These are phyloP conservation scores for Nomada ruficornis DNA, from an alignment of 2,888 invertebrate species.

Conservation along the genomic window DNA sequence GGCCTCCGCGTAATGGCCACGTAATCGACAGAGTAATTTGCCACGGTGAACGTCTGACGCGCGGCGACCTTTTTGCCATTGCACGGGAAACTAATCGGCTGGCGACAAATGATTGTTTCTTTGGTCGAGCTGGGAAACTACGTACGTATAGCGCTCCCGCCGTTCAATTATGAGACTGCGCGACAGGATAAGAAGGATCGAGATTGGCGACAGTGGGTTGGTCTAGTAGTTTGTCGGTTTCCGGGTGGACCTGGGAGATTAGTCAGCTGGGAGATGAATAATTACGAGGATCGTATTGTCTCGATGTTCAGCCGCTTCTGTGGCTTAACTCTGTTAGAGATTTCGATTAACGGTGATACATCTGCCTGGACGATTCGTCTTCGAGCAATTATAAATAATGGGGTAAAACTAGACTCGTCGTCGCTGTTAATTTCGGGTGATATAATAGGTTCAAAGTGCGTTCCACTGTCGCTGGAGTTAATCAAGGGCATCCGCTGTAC, in stretches of 20 bases:
- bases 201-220: neutral
- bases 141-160: neutral
- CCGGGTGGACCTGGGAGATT: neutral
- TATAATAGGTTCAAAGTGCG: too few relatives aligned
- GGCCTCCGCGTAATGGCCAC: conserved; percentile 38
- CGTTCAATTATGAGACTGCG: conserved; percentile 17
- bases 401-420: too few relatives aligned
- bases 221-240: neutral
- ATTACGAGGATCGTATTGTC: neutral
- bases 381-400: too few relatives aligned
- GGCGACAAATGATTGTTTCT: conserved; percentile 42
- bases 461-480: too few relatives aligned
- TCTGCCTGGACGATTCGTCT: too few relatives aligned
- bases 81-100: conserved; percentile 37
- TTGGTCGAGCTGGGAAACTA: neutral
- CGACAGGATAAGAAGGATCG: neutral
- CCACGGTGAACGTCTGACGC: neutral
- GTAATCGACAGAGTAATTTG: conserved; percentile 47
- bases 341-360: neutral
- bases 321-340: neutral
- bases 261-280: conserved; percentile 4
- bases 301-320: neutral
- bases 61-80: conserved; percentile 24
- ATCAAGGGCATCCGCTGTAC: too few relatives aligned
- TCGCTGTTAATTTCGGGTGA: too few relatives aligned